Conservation (phyloP, 1,140 invertebrate species). For the Drosophila virilis region DNA sequence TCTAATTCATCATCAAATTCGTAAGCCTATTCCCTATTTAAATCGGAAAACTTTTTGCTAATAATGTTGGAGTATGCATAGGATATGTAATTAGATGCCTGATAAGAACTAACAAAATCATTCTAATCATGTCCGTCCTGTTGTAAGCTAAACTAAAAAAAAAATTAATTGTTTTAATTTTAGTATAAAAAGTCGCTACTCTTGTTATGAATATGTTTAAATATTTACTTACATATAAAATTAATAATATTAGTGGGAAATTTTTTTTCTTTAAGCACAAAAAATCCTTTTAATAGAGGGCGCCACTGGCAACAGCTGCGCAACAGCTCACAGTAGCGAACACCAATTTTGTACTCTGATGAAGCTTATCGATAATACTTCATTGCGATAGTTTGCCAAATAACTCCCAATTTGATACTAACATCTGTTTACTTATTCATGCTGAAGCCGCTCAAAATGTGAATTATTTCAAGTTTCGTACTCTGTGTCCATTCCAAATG, state of each 20-base stretch:
- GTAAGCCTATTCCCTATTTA: too few relatives aligned
- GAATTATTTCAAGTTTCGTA: too few relatives aligned
- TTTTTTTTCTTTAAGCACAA: neutral
- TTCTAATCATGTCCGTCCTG: too few relatives aligned
- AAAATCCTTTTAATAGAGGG: constrained; percentile 15
- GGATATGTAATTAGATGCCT: too few relatives aligned
- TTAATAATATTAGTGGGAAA: neutral
- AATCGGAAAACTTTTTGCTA: too few relatives aligned
- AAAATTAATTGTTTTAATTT: neutral
- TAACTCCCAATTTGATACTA: neutral
- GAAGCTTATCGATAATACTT: neutral
- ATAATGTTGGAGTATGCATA: neutral
- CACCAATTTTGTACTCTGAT: neutral
- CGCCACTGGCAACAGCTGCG: constrained; percentile 30
- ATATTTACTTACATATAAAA: too few relatives aligned
- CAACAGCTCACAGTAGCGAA: constrained; percentile 29
- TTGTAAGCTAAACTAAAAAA: neutral
- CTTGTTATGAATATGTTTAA: too few relatives aligned
- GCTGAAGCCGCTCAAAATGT: neutral
- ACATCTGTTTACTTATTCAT: neutral
- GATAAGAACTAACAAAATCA: too few relatives aligned
- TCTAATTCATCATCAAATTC: neutral
- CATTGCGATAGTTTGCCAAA: neutral
- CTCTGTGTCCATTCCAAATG: too few relatives aligned
- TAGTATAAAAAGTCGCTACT: too few relatives aligned